Conservation (phyloP, 2,888 invertebrate species). For the Euproctis similis region DNA sequence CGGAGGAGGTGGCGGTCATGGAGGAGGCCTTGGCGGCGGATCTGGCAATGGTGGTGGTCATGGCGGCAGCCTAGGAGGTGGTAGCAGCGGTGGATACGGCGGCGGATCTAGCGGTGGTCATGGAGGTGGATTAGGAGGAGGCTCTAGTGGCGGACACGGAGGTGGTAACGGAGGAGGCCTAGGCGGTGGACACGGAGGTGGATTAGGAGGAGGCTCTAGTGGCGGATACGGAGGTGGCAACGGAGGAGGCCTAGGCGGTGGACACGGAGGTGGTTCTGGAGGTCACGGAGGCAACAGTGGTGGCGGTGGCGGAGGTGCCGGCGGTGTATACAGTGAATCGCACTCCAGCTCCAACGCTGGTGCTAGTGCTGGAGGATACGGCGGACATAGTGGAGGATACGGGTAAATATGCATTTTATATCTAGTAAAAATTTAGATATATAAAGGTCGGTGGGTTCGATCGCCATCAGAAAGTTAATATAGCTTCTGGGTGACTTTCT, state of each 20-base stretch:
- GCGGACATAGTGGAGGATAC: slow-evolving; percentile 31
- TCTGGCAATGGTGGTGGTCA: not conserved
- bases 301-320: not conserved
- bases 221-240: not conserved
- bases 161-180: slow-evolving; percentile 1
- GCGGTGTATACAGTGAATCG: slow-evolving; percentile 4
- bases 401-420: slow-evolving; percentile 37
- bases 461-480: too few relatives aligned
- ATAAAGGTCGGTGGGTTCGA: too few relatives aligned
- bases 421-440: too few relatives aligned
- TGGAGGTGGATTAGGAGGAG: not conserved
- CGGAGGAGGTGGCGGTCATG: not conserved
- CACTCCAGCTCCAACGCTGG: slow-evolving; percentile 13
- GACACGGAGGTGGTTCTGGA: slow-evolving; percentile 9
- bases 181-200: not conserved
- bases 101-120: slow-evolving; percentile 15
- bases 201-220: not conserved
- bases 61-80: slow-evolving; percentile 24
- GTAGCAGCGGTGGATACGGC: slow-evolving; percentile 8
- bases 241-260: slow-evolving; percentile 24
- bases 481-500: too few relatives aligned
- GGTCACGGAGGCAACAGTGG: slow-evolving; percentile 4
- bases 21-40: not conserved
- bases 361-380: slow-evolving; percentile 11
- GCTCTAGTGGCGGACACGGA: slow-evolving; percentile 1